Evolutionary conservation across 2,113 vertebrate species (phyloP).

Genomic region (Dromiciops gliroides): DNA sequence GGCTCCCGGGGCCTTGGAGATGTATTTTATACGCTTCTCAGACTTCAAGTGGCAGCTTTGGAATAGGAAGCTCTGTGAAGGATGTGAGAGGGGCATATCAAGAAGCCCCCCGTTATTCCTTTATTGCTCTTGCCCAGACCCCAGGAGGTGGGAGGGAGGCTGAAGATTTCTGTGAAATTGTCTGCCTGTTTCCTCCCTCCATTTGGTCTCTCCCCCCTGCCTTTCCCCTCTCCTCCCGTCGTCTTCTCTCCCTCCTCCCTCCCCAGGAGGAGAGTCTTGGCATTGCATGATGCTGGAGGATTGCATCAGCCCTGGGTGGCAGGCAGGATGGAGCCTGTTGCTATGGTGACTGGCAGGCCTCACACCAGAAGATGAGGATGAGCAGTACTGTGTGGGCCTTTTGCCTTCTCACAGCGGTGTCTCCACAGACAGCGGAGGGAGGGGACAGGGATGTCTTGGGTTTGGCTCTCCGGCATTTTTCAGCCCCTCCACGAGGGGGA

Average conservation of each 20-base stretch:
- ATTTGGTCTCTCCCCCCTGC: slow-evolving; percentile 32
- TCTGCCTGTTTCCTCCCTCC: slow-evolving; percentile 4
- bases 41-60: neutral
- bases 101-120: too few species aligned
- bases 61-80: neutral
- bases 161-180: slow-evolving; percentile 5
- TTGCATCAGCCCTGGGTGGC: slow-evolving; percentile 75
- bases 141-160: neutral
- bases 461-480: slow-evolving; percentile 18
- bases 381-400: neutral
- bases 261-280: slow-evolving; percentile 30
- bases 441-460: neutral
- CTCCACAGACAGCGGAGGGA: neutral
- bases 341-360: slow-evolving; percentile 73
- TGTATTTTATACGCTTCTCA: neutral
- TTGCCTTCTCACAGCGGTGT: neutral
- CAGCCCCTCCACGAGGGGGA: neutral
- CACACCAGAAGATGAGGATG: slow-evolving; percentile 61
- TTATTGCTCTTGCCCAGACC: too few species aligned
- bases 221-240: neutral
- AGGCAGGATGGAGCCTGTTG: slow-evolving; percentile 76
- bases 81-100: neutral
- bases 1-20: neutral
- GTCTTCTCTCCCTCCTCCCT: neutral
- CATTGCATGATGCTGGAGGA: slow-evolving; percentile 55